Conservation (phyloP, 2,113 vertebrate genomes). For the Lynx canadensis region DNA sequence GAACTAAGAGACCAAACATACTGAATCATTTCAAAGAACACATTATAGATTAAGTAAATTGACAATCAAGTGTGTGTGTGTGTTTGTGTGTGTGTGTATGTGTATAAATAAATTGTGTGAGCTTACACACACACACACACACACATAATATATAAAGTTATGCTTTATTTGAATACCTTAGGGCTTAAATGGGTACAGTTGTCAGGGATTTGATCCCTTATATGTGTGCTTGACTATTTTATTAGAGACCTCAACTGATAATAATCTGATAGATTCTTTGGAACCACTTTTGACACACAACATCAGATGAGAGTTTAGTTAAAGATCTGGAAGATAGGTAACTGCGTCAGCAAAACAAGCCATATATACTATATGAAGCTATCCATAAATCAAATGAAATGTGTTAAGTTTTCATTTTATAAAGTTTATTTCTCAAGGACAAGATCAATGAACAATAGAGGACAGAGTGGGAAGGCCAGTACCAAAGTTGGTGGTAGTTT, state of each 20-base stretch:
- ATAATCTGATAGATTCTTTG: background rate
- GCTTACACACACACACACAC: too few species aligned
- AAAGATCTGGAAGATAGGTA: background rate
- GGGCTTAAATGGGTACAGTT: background rate
- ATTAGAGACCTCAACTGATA: background rate
- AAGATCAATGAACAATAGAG: background rate
- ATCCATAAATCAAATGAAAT: slow-evolving; percentile 35
- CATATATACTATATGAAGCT: background rate
- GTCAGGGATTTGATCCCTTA: background rate
- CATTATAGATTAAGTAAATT: background rate
- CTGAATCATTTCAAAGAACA: background rate
- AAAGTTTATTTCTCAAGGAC: background rate
- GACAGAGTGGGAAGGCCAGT: background rate
- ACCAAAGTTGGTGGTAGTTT: background rate
- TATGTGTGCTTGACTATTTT: background rate
- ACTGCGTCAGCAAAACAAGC: slow-evolving; percentile 2
- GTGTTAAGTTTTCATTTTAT: background rate
- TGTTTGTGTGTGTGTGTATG: too few species aligned
- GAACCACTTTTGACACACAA: background rate
- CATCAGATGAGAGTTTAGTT: background rate
- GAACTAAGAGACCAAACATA: background rate
- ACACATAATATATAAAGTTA: background rate
- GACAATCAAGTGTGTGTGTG: background rate
- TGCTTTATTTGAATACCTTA: background rate
- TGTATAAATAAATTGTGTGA: too few species aligned